phyloP scores from a whole-genome alignment of 2,888 invertebrate genomes.

The Leptarthrus brevirostris region DNA sequence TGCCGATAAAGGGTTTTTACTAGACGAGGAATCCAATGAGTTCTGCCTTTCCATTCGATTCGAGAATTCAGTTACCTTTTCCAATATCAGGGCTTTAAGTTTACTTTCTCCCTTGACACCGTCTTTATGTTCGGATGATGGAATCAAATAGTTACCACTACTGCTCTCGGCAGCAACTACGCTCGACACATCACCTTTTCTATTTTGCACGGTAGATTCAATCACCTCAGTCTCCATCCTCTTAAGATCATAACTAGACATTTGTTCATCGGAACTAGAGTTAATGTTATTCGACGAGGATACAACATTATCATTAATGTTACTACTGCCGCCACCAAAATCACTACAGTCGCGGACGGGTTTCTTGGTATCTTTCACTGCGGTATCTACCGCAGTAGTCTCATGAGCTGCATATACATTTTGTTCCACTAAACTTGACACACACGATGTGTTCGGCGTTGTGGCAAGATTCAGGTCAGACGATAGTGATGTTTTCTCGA shows the following conservation, averaged over 20 bases:
- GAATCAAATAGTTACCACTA: neutral
- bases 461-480: neutral
- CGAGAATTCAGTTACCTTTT: neutral
- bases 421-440: constrained; percentile 49
- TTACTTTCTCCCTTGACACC: neutral
- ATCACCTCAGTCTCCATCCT: no score
- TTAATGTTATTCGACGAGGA: constrained; percentile 25
- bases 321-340: neutral
- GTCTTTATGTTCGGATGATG: neutral
- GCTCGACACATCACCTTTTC: no score
- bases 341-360: neutral
- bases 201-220: no score
- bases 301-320: constrained; percentile 32
- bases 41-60: neutral
- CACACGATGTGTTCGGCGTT: neutral
- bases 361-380: neutral
- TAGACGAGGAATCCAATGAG: neutral
- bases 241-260: neutral
- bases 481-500: constrained; percentile 9
- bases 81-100: neutral
- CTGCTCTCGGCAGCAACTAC: neutral
- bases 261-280: constrained; percentile 10
- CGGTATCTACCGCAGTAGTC: constrained; percentile 1
- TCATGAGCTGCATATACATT: neutral
- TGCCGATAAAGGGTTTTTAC: neutral